Evolutionary conservation across 1,140 invertebrate species (phyloP), one percentile per base, ranked within the genome.

Genomic region (Lepidurus apus): DNA sequence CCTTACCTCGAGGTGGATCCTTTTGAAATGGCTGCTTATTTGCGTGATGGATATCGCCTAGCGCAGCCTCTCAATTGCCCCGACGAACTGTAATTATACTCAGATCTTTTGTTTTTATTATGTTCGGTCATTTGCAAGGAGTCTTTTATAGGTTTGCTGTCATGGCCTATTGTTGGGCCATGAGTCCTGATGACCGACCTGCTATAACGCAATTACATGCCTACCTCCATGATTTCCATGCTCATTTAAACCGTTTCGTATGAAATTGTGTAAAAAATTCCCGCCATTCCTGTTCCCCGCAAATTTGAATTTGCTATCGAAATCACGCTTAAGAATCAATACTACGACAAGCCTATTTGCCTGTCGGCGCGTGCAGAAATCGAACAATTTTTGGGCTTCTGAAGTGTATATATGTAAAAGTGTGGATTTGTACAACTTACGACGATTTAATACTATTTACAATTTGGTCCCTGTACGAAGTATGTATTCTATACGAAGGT

Each of bases 61-160:
- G 89, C 91, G 13, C 95, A 97, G 82, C 96, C 96, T 1, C 89
- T 93, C 81, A 96, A 95, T 84, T 98, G 96, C 85, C 96, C 96
- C 1, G 95, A 98, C 88, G 95, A 98, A 87, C 86, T 98, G 90
- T 96, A 88, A 92, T 92, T 90, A 42, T 74, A 34, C 10, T 43
- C 10, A 11, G 34, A 34, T 77, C 47, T 78, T 13, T 65, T 1
- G 7, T 77, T 73, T 17, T 7, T 76, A 34, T 9, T 42, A 17
- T 24, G 13, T 44, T 43, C 74, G 17, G 10, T 21, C 13, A 73
- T 75, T 76, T 47, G 42, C 13, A 74, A 76, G 10, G n/a, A 13
- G 5, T 43, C 42, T n/a, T 43, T 34, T 17, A 24, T 84, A 95
- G 93, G 85, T 96, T 93, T 84, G 91, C 92, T 43, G 89, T 96